Evolutionary conservation across 2,888 invertebrate genomes (phyloP), one percentile per base, ranked within the genome.

Genomic region (Hemaris fuciformis): DNA sequence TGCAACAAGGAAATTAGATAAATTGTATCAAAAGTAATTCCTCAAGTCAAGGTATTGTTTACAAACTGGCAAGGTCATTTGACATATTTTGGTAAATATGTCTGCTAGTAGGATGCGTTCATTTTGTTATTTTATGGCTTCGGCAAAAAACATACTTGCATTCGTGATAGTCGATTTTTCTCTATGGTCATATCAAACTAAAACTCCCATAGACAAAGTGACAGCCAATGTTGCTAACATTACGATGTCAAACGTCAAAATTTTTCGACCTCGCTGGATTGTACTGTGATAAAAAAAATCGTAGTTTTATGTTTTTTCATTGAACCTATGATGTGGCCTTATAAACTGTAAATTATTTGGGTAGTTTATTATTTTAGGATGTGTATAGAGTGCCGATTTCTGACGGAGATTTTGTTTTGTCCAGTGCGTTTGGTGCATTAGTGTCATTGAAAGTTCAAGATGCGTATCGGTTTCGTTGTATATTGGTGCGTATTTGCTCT

Each of bases 11-110:
- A 94, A 94, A 81, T 77, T 64, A 74, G 72, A 76, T 81, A 76
- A 77, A 75, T 80, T 77, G 68, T 78, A 88, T 86, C 93, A 94
- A 94, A 94, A 77, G 66, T 69, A 70, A 64, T 72, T 76, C 66
- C 68, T 69, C 79, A 94, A 94, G 93, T 70, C 79, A 94, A 94
- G 93, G 93, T 94, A 87, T 93, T 95, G 95, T 95, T 95, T 95
- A 95, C 95, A 95, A 95, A 95, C 94, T 95, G 87, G 94, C 95
- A 95, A 95, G 95, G 95, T 95, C 95, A 95, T 92, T 89, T 92
- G 89, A 88, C 88, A 88, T 88, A 88, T 88, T 89, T 87, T 87
- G 81, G 85, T 87, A 82, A 80, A 82, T 77, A 76, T 59, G 53
- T 0, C 64, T 66, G 43, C 10, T 18, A 59, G 57, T 59, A 46